Evolutionary conservation across 2,888 invertebrate genomes (phyloP), one percentile per base, ranked within the genome.

Genomic region (Bellardia pandia): DNA sequence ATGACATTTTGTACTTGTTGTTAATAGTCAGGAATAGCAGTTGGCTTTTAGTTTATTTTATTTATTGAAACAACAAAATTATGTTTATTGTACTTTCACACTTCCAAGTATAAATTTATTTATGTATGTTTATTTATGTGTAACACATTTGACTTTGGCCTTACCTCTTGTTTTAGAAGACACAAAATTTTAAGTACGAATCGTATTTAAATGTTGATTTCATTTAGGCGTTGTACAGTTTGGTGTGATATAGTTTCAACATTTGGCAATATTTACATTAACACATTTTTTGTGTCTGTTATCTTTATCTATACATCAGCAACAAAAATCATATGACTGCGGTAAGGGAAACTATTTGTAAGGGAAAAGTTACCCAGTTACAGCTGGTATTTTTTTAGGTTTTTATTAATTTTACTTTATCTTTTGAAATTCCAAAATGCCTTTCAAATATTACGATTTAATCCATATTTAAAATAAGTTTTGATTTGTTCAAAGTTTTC

Each of bases 71-170:
- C 0, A 23, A 13, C 69, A 76, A 82, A 60, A 51, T 68, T 30
- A 48, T 82, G 48, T 79, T 51, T 48, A 33, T 60, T 75, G 7
- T 4, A n/a, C 64, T 42, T 75, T 51, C 82, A 66, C n/a, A 71
- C 14, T 71, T 77, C 14, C 14, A 6, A 33, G 3, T 23, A 23
- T 42, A 53, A 75, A 56, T 56, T 71, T 16, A n/a, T n/a, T n/a
- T n/a, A n/a, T n/a, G n/a, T n/a, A 77, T 77, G 62, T 56, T 33
- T 56, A 48, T 68, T 60, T 82, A 64, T 16, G 13, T 71, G 3
- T 71, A 77, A 62, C 83, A 84, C 9, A 3, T 76, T 76, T 42
- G 11, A 42, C 23, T 71, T 6, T 42, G 64, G 71, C 33, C 11
- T 74, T 45, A 7, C 42, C 56, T 58, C 2, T 4, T 62, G 4